Conservation (phyloP, 1,140 invertebrate species). For the Diabrotica virgifera region DNA sequence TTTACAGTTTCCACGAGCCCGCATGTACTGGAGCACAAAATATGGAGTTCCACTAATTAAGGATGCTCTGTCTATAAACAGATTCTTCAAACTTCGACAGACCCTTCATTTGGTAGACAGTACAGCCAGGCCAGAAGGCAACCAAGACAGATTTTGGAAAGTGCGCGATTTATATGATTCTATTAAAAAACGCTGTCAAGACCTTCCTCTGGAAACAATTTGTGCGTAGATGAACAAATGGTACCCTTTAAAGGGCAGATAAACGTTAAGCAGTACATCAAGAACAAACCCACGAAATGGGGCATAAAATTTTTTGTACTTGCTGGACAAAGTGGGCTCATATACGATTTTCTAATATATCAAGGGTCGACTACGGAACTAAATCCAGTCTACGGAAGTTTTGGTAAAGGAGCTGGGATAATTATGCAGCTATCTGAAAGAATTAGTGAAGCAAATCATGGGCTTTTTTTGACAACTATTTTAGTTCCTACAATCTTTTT, state of each 20-base stretch:
- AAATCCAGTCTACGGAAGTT: conserved; percentile 18
- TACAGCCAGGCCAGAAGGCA: conserved; percentile 7
- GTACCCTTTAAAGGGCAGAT: conserved; percentile 42
- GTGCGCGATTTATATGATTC: conserved; percentile 10
- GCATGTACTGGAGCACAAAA: conserved; percentile 22
- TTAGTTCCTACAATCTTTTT: too few species aligned
- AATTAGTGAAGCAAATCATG: conserved; percentile 20
- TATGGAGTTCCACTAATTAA: conserved; percentile 14
- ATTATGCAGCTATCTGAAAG: conserved; percentile 24
- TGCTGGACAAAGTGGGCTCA: conserved; percentile 21
- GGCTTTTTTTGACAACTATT: too few species aligned
- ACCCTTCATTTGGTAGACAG: conserved; percentile 21
- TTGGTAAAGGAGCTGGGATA: conserved; percentile 17
- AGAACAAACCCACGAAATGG: conserved; percentile 28
- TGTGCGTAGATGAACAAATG: too few species aligned
- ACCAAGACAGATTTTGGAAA: conserved; percentile 22
- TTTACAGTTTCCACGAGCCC: conserved; percentile 17
- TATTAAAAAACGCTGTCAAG: conserved; percentile 10
- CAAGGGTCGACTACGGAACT: conserved; percentile 35
- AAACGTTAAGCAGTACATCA: conserved; percentile 29
- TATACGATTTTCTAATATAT: conserved; percentile 32
- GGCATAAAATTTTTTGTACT: conserved; percentile 30
- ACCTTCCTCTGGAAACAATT: conserved; percentile 22
- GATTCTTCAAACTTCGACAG: conserved; percentile 21
- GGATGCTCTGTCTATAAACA: conserved; percentile 18